Evolutionary conservation across 2,888 invertebrate species (phyloP), one percentile per base, ranked within the genome.

Genomic region (Lamproptera curius): DNA sequence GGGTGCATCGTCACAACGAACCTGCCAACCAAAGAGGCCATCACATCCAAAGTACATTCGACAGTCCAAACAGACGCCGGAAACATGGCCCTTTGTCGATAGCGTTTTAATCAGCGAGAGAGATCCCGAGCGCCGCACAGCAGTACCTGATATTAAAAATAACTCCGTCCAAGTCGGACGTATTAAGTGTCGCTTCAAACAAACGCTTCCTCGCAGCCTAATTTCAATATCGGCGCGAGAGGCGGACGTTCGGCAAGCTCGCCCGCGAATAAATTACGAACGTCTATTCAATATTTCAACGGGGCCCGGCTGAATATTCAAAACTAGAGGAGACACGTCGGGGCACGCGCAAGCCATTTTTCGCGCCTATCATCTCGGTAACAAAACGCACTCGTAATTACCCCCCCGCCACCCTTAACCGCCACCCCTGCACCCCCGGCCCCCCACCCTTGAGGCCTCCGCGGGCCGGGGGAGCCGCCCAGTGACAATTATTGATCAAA

Each of bases 401-500:
- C 85, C 86, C 83, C 82, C 82, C 67, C 65, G 63, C 28, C 28
- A 23, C 5, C 23, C 23, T 8, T 8, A 6, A 23, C 23, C 23
- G n/a, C 23, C 62, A 54, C 58, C 53, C 56, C 53, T 45, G 57
- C 58, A 54, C 51, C 66, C 57, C 65, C 67, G 62, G 62, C 61
- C 57, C 51, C 66, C 56, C 65, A 67, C 63, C 65, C 63, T 57
- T 50, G 60, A 62, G 65, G 60, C 65, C 61, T 56, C 63, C 57
- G 56, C 56, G 57, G 67, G 67, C 67, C 62, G 67, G 63, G 67
- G 66, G 74, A 72, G 76, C 84, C 86, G 84, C 87, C 87, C 89
- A 90, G 90, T 90, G 90, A 90, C 90, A 90, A 90, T 90, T 90
- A 90, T 90, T 90, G 90, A 90, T 90, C 90, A 90, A 89, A 89